These are phyloP conservation scores for Atrichornis clamosus DNA, from an alignment of 2,113 vertebrate species.

Conservation along the genomic window DNA sequence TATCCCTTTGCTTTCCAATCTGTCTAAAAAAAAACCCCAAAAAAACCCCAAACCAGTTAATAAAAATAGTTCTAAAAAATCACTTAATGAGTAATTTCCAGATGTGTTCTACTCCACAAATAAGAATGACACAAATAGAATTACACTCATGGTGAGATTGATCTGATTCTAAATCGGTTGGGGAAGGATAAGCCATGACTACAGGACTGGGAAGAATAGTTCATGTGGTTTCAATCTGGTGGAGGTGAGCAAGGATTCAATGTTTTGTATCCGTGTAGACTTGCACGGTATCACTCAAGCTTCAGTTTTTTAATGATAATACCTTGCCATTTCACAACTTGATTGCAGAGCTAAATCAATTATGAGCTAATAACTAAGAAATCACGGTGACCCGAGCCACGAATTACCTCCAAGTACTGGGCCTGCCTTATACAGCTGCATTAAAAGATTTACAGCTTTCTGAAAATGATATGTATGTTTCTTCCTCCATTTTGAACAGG, in stretches of 20 bases:
- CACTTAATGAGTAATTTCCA: background rate
- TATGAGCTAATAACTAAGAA: background rate
- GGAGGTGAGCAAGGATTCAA: background rate
- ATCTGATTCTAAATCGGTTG: background rate
- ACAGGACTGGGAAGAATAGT: background rate
- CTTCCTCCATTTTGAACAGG: background rate
- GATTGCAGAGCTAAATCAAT: background rate
- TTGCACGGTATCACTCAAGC: background rate
- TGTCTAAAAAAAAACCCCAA: background rate
- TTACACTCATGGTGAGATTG: fast-evolving
- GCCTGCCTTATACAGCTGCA: background rate
- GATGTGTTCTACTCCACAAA: background rate
- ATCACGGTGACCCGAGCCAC: fast-evolving
- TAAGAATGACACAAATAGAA: background rate
- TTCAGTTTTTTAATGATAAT: background rate
- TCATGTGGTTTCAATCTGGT: background rate
- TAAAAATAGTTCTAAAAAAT: background rate
- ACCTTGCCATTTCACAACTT: background rate
- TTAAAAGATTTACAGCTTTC: background rate
- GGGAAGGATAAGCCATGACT: background rate
- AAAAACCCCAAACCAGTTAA: background rate
- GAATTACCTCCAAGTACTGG: background rate
- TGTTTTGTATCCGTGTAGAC: background rate
- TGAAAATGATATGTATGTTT: background rate
- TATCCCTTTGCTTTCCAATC: background rate